Evolutionary conservation across 1,140 invertebrate species (phyloP), one percentile per base, ranked within the genome.

Genomic region (Brachionus angularis): DNA sequence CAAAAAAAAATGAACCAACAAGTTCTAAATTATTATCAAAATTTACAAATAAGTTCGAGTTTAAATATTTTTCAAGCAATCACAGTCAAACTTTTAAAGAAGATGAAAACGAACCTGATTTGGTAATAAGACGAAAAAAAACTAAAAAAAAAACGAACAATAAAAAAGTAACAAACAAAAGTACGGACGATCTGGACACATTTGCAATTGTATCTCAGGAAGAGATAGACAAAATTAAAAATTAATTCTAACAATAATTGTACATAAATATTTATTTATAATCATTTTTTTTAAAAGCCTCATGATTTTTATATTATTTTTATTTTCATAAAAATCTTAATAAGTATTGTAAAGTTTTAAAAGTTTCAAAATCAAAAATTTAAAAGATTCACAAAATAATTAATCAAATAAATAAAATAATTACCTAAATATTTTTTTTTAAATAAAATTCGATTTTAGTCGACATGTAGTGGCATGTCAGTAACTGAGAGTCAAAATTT

Each of bases 141-240:
- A 58, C 39, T 25, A 58, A 58, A 36, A 58, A 58, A 25, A 58
- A 58, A 23, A 25, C 23, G 31, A 58, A 58, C 14, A 42, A 5
- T 7, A 42, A 8, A 42, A n/a, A n/a, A n/a, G n/a, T n/a, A n/a
- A n/a, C n/a, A n/a, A n/a, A n/a, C n/a, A n/a, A n/a, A n/a, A 42
- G 3, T 5, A 31, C 33, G n/a, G 53, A 58, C 10, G 53, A 58
- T 58, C 25, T 58, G 12, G 53, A 58, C 31, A 58, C 53, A 1
- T 58, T 58, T 36, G 53, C 53, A 12, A 58, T 58, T 39, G 53
- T 58, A 21, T 58, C 53, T 27, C 53, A 58, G 18, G 53, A 58
- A 39, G 53, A 58, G 39, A 58, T 58, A 8, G 53, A 58, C 34
- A 58, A 58, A 58, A 58, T 58, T 1, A 42, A 58, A 58, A 39